Conservation (phyloP, 2,113 vertebrate genomes). For the Hippopotamus amphibius region DNA sequence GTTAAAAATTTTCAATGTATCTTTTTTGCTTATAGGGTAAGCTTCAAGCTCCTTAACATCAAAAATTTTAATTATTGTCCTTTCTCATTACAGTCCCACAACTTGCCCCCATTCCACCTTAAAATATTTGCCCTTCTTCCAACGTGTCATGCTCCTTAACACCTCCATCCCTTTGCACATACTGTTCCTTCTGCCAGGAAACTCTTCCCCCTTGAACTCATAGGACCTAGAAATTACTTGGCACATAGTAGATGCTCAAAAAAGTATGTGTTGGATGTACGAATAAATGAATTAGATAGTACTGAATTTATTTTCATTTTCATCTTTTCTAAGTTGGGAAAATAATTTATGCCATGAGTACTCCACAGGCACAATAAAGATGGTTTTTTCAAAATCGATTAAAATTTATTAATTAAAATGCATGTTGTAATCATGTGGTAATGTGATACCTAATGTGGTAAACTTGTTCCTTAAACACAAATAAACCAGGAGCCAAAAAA, state of each 20-base stretch:
- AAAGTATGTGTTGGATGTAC: background rate
- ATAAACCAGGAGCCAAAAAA: background rate
- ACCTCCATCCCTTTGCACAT: background rate
- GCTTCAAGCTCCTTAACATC: background rate
- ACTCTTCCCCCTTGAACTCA: background rate
- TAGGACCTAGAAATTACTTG: background rate
- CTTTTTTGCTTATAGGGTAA: background rate
- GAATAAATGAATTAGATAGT: background rate
- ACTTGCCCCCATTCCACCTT: background rate
- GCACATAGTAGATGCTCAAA: background rate
- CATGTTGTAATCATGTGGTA: background rate
- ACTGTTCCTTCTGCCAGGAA: background rate
- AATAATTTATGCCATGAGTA: background rate
- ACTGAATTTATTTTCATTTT: background rate
- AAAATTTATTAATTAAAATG: background rate
- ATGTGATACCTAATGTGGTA: background rate
- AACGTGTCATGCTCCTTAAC: background rate
- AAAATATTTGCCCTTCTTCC: background rate
- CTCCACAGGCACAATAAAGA: background rate
- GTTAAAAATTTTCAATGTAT: background rate
- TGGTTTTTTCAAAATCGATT: background rate
- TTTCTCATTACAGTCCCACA: background rate
- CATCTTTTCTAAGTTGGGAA: background rate
- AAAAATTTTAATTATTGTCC: background rate
- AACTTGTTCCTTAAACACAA: background rate